Conservation (phyloP, 1,140 invertebrate genomes). For the Nephila pilipes region DNA sequence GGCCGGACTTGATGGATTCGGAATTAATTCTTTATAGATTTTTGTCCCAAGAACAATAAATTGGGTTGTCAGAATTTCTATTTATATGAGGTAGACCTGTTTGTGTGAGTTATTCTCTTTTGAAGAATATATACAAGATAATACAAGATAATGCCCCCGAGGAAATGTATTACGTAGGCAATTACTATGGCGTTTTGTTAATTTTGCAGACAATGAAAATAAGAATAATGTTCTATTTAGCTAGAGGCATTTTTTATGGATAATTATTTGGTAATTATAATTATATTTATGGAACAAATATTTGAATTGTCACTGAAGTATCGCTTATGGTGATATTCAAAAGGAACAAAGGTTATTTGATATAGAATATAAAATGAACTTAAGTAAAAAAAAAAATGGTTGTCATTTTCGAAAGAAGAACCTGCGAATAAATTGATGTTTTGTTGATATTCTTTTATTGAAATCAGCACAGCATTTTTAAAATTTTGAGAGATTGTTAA, state of each 20-base stretch:
- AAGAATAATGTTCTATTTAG: not conserved
- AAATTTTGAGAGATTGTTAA: too few relatives aligned
- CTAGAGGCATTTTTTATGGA: not conserved
- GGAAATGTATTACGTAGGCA: not conserved
- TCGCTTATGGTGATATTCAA: not conserved
- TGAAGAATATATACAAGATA: not conserved
- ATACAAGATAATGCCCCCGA: not conserved
- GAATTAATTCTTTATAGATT: not conserved
- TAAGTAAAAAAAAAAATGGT: too few relatives aligned
- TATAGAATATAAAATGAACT: not conserved
- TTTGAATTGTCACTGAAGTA: not conserved
- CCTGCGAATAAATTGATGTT: too few relatives aligned
- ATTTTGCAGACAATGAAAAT: not conserved
- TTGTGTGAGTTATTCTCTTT: not conserved
- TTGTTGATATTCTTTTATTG: too few relatives aligned
- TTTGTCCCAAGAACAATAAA: not conserved
- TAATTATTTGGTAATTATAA: conserved; percentile 12
- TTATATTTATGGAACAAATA: not conserved
- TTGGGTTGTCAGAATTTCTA: not conserved
- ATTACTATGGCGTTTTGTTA: not conserved
- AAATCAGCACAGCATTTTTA: too few relatives aligned
- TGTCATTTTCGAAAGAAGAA: too few relatives aligned
- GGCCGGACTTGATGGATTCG: not conserved
- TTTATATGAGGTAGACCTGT: not conserved
- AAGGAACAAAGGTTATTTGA: not conserved